phyloP scores from a whole-genome alignment of 2,113 vertebrate species.

The Nothobranchius furzeri region DNA sequence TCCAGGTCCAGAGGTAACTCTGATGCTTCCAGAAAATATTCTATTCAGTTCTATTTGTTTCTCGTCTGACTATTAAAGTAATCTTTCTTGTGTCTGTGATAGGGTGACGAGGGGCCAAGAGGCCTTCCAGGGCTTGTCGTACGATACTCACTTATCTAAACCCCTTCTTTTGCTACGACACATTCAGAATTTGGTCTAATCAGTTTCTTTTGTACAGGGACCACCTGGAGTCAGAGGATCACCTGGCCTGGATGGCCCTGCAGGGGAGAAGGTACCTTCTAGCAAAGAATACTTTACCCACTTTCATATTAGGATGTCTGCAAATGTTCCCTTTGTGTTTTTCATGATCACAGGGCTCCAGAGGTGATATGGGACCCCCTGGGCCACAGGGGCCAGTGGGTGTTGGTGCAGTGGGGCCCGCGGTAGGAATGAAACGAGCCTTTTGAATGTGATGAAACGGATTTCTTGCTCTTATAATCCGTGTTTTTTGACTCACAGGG shows the following conservation, averaged over 20 bases:
- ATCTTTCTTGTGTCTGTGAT: not conserved
- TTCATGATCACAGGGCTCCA: conserved; percentile 63
- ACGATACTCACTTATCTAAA: conserved; percentile 39
- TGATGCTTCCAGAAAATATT: not conserved
- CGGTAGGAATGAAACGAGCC: conserved; percentile 74
- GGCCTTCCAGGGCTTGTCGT: conserved; percentile 72
- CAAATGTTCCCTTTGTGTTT: not conserved
- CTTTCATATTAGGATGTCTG: not conserved
- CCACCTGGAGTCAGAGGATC: conserved; percentile 77
- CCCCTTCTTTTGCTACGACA: not conserved
- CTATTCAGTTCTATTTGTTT: too few species aligned
- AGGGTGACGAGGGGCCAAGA: conserved; percentile 75
- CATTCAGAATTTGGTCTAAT: conserved; percentile 15
- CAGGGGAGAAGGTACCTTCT: conserved; percentile 83
- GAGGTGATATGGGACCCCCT: conserved; percentile 78
- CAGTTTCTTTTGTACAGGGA: conserved; percentile 75
- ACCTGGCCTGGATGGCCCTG: conserved; percentile 80
- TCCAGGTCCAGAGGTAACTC: conserved; percentile 71
- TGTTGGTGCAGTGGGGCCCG: conserved; percentile 75
- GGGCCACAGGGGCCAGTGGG: conserved; percentile 83
- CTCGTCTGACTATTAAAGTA: conserved; percentile 1
- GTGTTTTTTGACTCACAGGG: conserved; percentile 66
- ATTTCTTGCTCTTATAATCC: conserved; percentile 8
- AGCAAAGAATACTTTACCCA: not conserved
- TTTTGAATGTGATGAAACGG: conserved; percentile 5